phyloP scores from a whole-genome alignment of 1,140 invertebrate species.

The Coenobita brevimanus region DNA sequence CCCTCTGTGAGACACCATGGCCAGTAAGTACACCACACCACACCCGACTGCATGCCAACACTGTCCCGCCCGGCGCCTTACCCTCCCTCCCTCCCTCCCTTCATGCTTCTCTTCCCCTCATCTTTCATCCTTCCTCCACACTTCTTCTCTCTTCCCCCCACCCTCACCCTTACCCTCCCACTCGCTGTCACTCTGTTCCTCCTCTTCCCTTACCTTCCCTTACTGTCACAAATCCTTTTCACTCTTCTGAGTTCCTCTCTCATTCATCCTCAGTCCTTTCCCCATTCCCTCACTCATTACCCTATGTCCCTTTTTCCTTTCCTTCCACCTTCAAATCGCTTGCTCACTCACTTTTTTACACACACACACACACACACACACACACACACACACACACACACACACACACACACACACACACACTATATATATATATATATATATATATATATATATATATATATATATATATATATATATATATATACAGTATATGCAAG shows the following conservation, averaged over 20 bases:
- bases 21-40: too few species aligned
- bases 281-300: background rate
- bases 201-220: too few species aligned
- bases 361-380: slow-evolving; percentile 22
- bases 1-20: too few species aligned
- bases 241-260: too few species aligned
- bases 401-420: slow-evolving; percentile 20
- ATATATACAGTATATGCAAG: too few species aligned
- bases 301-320: background rate
- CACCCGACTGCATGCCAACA: too few species aligned
- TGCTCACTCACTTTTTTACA: background rate
- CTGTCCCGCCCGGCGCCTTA: too few species aligned
- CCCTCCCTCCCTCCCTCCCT: background rate
- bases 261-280: too few species aligned
- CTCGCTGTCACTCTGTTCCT: background rate
- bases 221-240: too few species aligned
- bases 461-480: too few species aligned
- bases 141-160: background rate
- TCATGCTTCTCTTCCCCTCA: background rate
- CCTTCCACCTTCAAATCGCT: background rate
- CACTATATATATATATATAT: too few species aligned
- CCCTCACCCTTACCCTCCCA: slow-evolving; percentile 2
- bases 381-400: slow-evolving; percentile 21
- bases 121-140: background rate
- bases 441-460: too few species aligned